Evolutionary conservation across 2,888 invertebrate genomes (phyloP), one percentile per base, ranked within the genome.

Genomic region (Malthinus flaveolus): DNA sequence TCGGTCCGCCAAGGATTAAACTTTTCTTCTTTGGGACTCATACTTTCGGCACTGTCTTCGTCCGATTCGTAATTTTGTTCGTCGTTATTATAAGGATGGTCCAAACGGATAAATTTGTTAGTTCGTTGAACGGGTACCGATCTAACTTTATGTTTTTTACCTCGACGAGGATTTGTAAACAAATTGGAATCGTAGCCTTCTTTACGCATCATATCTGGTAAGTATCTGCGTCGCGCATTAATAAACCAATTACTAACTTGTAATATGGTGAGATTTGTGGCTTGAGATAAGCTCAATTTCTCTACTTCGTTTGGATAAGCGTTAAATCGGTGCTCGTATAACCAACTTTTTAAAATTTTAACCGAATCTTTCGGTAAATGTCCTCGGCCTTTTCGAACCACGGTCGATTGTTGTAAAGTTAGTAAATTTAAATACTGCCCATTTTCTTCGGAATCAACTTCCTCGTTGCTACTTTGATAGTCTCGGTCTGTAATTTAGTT

Each of bases 201-300:
- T 35, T 77, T 68, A 9, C 78, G 59, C 78, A 79, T 79, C 75
- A 79, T 79, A 61, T 78, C 78, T 2, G 78, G 79, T 52, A 79
- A 63, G 63, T 78, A 78, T 50, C 77, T 61, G 55, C 79, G 65
- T 11, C 76, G 63, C 1, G 77, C 77, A 65, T 79, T 79, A 39
- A 79, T 79, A 65, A 79, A 79, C 79, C 79, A 79, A 64, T 79
- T 79, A 63, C 78, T 78, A 33, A 79, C 78, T 66, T 79, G 79
- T 8, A 79, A 65, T 35, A 78, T 78, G 3, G 79, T 79, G 32
- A 79, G 64, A 58, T 75, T 74, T 1, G 79, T 78, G 54, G 77
- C 78, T 66, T 77, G 76, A 2, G 79, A 78, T 7, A 79, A 64
- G 7, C 75, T 72, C 54, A 77, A 74, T 56, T 79, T 79, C 56